Evolutionary conservation across 2,888 invertebrate genomes (phyloP), one percentile per base, ranked within the genome.

Genomic region (Lasiommata megera): DNA sequence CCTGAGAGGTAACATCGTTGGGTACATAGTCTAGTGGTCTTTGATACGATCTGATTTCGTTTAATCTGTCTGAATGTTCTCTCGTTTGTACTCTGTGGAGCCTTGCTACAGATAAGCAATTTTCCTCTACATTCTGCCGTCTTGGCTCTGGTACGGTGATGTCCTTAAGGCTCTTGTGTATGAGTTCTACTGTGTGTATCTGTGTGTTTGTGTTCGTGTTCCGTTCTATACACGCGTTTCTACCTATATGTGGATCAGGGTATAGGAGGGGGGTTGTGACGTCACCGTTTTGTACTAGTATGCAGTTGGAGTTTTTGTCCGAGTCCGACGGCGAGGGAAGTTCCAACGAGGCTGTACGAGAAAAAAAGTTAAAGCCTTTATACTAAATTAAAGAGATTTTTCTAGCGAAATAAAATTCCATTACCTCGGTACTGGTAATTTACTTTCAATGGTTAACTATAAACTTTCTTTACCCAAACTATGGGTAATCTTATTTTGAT

Each of bases 171-270:
- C 93, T 94, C 67, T 93, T 94, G 65, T 94, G 94, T 60, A 94
- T 92, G 6, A 94, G 83, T 62, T 87, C 73, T 0, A 88, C 85
- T 0, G 88, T 92, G 79, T 70, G 91, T 79, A 54, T 92, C 79
- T 65, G 92, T 78, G 87, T 93, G 93, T 66, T 94, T 81, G 83
- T 96, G 64, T 80, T 80, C 8, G 88, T 88, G 73, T 88, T 89
- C 0, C 96, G 92, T 8, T 97, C 97, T 77, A 97, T 97, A 80
- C 96, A 97, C 8, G 95, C 93, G 89, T 97, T 97, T 28, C 96
- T 92, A 0, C 97, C 97, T 78, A 97, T 96, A 80, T 96, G 95
- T 0, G 96, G 95, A 73, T 95, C 96, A 0, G 87, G 76, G 74
- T 82, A 84, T 0, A 87, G 73, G 43, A 96, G 83, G 34, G 94